Base-by-base conservation (phyloP, 2,113 vertebrate species). In the Tyto alba region DNA sequence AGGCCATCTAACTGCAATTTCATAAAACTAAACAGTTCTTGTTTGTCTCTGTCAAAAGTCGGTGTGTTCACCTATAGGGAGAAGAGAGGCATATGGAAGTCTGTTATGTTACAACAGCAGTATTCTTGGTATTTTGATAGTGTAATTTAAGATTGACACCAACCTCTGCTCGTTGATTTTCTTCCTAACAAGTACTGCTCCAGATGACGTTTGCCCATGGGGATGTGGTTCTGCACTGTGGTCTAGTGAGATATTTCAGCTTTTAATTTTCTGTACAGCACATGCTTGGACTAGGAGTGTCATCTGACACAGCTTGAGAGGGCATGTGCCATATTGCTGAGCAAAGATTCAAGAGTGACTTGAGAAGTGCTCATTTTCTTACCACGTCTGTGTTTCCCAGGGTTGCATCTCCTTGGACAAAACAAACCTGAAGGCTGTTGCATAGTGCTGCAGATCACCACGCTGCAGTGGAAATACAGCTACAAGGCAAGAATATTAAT, bases 381-480 rank as follows among this genome's bases (percentile, higher is more conserved):
- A 97, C 97, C 97, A 26, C 71, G 12, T 30, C 94, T 94, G 20
- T 89, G 90, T 56, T 89, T 95, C 22, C 94, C 87, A 56, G 93
- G 89, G 62, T 82, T 71, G 55, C 96, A 98, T 23, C n/a, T 91
- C 38, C 90, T 95, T 30, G 48, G 73, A 79, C 97, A 98, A 26
- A 69, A 62, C 3, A 38, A 3, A 10, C 87, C 95, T 43, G 72
- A 91, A 62, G 64, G 36, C 20, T 76, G 64, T 19, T 89, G 68
- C 20, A 53, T 55, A 20, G 91, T 38, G 36, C 96, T 93, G 89
- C 97, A 98, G 72, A 98, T 93, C 30, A 97, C 62, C 48, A 97
- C 96, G 26, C 80, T 96, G 69, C 97, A 97, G 75, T 98, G 97
- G 72, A 98, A 97, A 67, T 96, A 97, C 8, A 97, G 75, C 97